Conservation (phyloP, 2,113 vertebrate genomes). For the Cromileptes altivelis region DNA sequence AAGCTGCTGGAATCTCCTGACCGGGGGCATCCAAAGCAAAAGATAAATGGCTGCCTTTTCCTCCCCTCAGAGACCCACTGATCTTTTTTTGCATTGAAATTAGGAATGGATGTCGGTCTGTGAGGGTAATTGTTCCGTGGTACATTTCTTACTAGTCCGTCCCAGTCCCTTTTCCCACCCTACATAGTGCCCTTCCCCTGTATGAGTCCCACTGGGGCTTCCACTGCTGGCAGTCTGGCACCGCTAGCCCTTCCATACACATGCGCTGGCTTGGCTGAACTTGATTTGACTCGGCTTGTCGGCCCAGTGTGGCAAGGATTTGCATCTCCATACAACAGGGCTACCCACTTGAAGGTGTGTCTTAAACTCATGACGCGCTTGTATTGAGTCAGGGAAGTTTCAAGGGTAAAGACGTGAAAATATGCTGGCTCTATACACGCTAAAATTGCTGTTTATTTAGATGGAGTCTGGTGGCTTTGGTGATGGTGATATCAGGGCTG, state of each 20-base stretch:
- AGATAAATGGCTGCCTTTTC: conserved; percentile 72
- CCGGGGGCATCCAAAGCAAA: conserved; percentile 64
- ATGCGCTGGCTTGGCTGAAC: too few relatives aligned
- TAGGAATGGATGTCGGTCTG: conserved; percentile 65
- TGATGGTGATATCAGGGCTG: too few relatives aligned
- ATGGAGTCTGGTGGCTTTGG: too few relatives aligned
- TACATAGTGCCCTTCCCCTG: not conserved
- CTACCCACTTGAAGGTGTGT: too few relatives aligned
- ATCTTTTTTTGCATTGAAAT: conserved; percentile 72
- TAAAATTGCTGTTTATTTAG: too few relatives aligned
- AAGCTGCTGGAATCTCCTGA: conserved; percentile 66
- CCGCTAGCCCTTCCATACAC: not conserved
- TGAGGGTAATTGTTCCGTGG: conserved; percentile 69
- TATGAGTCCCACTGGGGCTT: conserved; percentile 27
- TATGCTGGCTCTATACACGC: too few relatives aligned
- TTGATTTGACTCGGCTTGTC: too few relatives aligned
- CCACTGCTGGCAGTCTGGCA: conserved; percentile 29
- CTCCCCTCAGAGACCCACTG: conserved; percentile 56
- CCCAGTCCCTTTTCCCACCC: not conserved
- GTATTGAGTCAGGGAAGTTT: too few relatives aligned
- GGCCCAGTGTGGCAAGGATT: too few relatives aligned
- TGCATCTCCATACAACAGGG: too few relatives aligned
- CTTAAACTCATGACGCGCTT: too few relatives aligned
- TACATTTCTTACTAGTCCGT: conserved; percentile 51
- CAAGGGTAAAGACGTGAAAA: too few relatives aligned